phyloP scores from a whole-genome alignment of 2,888 invertebrate species.

The Spatulosminthurus flaviceps region DNA sequence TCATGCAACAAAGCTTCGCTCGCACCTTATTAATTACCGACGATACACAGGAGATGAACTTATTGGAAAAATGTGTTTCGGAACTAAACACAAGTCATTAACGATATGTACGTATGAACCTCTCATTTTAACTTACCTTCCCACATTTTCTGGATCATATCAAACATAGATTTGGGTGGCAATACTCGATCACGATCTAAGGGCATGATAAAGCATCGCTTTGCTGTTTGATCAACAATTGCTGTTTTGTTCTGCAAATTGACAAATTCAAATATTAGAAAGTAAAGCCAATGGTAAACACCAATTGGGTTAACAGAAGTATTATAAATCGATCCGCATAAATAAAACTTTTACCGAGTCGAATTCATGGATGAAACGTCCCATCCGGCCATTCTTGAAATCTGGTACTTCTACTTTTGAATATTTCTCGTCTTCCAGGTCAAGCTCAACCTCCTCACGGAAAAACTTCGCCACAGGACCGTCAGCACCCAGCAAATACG shows the following conservation, averaged over 20 bases:
- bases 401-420: slow-evolving; percentile 83
- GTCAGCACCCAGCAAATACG: slow-evolving; percentile 58
- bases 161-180: slow-evolving; percentile 81
- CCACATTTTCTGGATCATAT: slow-evolving; percentile 82
- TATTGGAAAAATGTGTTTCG: too few species aligned
- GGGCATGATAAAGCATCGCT: slow-evolving; percentile 90
- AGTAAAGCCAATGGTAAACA: too few species aligned
- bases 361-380: slow-evolving; percentile 93
- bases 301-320: too few species aligned
- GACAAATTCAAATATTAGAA: too few species aligned
- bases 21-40: too few species aligned
- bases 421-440: slow-evolving; percentile 73
- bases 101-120: background rate
- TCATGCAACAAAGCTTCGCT: too few species aligned
- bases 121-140: slow-evolving; percentile 68
- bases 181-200: slow-evolving; percentile 80
- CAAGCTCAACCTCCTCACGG: slow-evolving; percentile 84
- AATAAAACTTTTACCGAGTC: slow-evolving; percentile 71
- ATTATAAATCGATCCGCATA: too few species aligned
- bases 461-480: slow-evolving; percentile 69
- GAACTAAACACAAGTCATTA: too few species aligned
- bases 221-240: slow-evolving; percentile 79
- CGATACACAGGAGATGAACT: too few species aligned
- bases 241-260: slow-evolving; percentile 76
- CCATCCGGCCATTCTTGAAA: slow-evolving; percentile 81